Conservation (phyloP, 1,140 invertebrate species). For the Eriocheir sinensis region DNA sequence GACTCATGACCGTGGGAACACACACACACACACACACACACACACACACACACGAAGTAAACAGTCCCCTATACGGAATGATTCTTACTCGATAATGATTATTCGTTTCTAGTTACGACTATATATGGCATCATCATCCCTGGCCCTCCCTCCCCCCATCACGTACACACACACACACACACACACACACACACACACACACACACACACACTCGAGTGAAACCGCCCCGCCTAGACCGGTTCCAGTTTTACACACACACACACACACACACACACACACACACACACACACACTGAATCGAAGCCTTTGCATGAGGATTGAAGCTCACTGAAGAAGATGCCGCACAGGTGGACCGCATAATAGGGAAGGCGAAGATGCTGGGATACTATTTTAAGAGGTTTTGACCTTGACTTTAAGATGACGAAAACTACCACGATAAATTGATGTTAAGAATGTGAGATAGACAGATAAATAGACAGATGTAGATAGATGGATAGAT, state of each 20-base stretch:
- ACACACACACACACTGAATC: constrained; percentile 31
- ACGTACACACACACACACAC: neutral
- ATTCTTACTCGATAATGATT: too few species aligned
- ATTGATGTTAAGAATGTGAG: too few species aligned
- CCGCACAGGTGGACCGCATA: too few species aligned
- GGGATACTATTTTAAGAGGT: too few species aligned
- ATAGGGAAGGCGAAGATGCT: too few species aligned
- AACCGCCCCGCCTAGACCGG: neutral
- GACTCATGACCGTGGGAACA: neutral
- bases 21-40: neutral
- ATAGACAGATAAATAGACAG: too few species aligned
- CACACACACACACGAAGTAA: neutral
- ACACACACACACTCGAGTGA: neutral
- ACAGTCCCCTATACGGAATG: too few species aligned
- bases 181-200: constrained; percentile 39
- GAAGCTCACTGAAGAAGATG: neutral
- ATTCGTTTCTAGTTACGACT: neutral
- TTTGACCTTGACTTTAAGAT: too few species aligned
- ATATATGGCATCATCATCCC: neutral
- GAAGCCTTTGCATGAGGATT: neutral
- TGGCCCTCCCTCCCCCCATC: neutral
- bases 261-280: constrained; percentile 27
- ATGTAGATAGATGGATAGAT: too few species aligned
- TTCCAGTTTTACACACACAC: neutral
- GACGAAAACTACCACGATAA: neutral